Evolutionary conservation across 2,113 vertebrate genomes (phyloP).

Genomic region (Hippolais icterina): DNA sequence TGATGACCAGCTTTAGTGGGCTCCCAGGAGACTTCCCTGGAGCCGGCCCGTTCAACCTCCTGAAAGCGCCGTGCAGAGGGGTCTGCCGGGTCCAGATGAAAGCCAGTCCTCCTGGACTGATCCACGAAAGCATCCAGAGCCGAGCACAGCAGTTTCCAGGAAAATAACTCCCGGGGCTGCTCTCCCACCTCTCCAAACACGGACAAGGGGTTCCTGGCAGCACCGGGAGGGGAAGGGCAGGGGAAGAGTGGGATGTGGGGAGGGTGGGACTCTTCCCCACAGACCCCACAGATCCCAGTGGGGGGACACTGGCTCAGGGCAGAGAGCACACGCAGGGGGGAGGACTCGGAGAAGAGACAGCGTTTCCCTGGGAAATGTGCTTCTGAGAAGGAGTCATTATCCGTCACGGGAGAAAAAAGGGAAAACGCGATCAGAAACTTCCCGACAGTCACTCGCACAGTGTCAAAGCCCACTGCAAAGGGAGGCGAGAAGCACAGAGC

Average conservation of each 20-base stretch:
- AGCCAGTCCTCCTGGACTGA: neutral
- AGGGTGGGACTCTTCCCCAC: neutral
- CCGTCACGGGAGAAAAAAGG: neutral
- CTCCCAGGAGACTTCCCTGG: neutral
- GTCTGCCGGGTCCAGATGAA: neutral
- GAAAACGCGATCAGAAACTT: neutral
- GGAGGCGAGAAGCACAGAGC: neutral
- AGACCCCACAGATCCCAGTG: neutral
- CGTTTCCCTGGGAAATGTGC: neutral
- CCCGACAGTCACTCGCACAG: neutral
- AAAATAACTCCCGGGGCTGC: neutral
- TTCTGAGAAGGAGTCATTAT: neutral
- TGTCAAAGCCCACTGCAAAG: conserved; percentile 11
- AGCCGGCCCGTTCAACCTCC: neutral
- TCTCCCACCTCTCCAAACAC: neutral
- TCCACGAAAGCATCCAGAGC: neutral
- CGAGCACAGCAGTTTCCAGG: accelerated
- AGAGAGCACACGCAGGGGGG: neutral
- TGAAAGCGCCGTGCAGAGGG: neutral
- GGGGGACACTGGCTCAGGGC: accelerated
- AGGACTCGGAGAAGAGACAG: neutral
- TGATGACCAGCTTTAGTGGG: neutral
- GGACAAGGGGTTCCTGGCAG: accelerated
- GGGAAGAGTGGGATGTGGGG: neutral
- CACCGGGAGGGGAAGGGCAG: accelerated